Percentiles rank a stretch among this genome's conserved stretches.
These are phyloP conservation scores for Mellilla xanthometata DNA, from an alignment of 2,888 invertebrate genomes.

Conservation along the genomic window DNA sequence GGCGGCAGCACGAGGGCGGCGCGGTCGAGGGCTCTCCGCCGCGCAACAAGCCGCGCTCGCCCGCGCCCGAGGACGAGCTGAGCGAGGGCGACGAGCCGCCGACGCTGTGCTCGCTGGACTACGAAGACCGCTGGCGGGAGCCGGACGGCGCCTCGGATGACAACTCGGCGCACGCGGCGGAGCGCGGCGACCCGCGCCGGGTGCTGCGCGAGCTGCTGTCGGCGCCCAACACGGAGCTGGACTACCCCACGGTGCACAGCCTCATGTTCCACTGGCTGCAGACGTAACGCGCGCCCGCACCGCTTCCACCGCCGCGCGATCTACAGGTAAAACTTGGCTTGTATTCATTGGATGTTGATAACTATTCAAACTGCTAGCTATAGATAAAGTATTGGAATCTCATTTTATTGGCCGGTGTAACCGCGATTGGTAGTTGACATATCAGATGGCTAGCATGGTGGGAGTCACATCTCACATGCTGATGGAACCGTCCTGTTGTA, in stretches of 20 bases:
- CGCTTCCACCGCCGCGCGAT: slow-evolving; percentile 15
- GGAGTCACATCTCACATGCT: slow-evolving; percentile 43
- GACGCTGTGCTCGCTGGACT: slow-evolving; percentile 67
- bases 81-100: slow-evolving; percentile 74
- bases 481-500: slow-evolving; percentile 71
- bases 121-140: slow-evolving; percentile 69
- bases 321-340: slow-evolving; percentile 38
- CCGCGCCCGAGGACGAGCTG: slow-evolving; percentile 58
- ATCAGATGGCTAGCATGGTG: slow-evolving; percentile 55
- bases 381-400: slow-evolving; percentile 17
- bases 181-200: slow-evolving; percentile 51
- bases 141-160: slow-evolving; percentile 69
- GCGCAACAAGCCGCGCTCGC: slow-evolving; percentile 51
- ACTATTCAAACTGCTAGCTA: slow-evolving; percentile 12
- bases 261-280: slow-evolving; percentile 81
- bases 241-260: slow-evolving; percentile 76
- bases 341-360: slow-evolving; percentile 24
- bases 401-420: slow-evolving; percentile 24
- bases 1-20: slow-evolving; percentile 66
- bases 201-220: slow-evolving; percentile 67
- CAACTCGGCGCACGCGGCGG: slow-evolving; percentile 69
- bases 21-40: slow-evolving; percentile 43
- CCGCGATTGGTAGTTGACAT: slow-evolving; percentile 52
- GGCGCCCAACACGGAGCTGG: slow-evolving; percentile 71
- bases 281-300: slow-evolving; percentile 59